Evolutionary conservation across 2,888 invertebrate species (phyloP), one percentile per base, ranked within the genome.

Genomic region (Synanthedon myopaeformis): DNA sequence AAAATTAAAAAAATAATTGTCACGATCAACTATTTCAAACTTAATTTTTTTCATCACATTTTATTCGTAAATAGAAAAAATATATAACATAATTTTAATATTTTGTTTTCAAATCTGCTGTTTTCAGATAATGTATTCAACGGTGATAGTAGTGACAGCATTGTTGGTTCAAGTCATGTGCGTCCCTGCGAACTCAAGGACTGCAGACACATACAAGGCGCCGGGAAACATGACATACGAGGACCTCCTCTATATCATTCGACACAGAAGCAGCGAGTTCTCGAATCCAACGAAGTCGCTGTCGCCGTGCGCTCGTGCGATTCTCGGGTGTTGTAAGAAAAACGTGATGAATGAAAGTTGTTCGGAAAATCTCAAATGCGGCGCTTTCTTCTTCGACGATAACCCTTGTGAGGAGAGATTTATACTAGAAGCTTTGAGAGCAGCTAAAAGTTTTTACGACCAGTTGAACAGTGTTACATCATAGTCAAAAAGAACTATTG

Each of bases 311-410:
- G 91, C 92, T 0, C 91, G 93, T 90, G 94, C 94, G 0, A 92
- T 94, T 52, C 79, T 93, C 5, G 90, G 91, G 2, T 95, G 95
- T 67, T 95, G 95, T 66, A 82, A 90, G 1, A 74, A 79, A 0
- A 71, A 74, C 28, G 77, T 77, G n/a, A 79, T 77, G 56, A 74
- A 82, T 12, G 76, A 90, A 52, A 76, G 86, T 3, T 95, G 95
- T 70, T 95, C 95, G 57, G 94, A 94, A 72, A 79, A 89, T 8
- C 76, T 92, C 53, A 90, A 91, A 6, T 95, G 95, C 69, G 89
- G 90, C 0, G 93, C 93, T 0, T 89, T 91, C 52, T 93, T 93
- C 78, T 94, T 94, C 89, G 93, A 91, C 59, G 92, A 89, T 56
- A 92, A 91, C 67, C 94, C 94, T 0, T 95, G 95, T 71, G 90